Evolutionary conservation across 2,797 vertebrate genomes (phyloP).

Genomic region (Falco naumanni): DNA sequence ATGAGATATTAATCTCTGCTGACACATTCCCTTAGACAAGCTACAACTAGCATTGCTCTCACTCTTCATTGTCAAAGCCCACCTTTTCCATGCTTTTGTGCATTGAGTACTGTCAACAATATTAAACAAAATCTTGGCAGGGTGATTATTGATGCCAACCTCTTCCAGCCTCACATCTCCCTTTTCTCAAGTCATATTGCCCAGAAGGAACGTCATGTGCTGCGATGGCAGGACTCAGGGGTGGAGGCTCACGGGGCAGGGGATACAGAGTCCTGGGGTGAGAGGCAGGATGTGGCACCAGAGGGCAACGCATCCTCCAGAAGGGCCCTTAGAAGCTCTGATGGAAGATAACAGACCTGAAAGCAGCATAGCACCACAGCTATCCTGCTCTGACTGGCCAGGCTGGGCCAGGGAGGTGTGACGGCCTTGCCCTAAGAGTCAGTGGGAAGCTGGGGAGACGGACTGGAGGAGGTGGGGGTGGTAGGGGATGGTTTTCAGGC

Average conservation of each 20-base stretch:
- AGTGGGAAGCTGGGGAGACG: neutral
- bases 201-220: neutral
- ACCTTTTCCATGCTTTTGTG: neutral
- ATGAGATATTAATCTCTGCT: neutral
- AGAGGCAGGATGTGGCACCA: neutral
- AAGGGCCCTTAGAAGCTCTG: neutral
- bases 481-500: neutral
- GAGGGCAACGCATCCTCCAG: neutral
- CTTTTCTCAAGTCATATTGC: neutral
- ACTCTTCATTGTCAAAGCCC: neutral
- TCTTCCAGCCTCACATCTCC: neutral
- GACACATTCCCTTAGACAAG: neutral
- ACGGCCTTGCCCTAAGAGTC: neutral
- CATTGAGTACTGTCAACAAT: neutral
- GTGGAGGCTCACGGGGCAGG: neutral
- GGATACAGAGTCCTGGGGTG: neutral
- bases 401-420: neutral
- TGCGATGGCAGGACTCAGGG: neutral
- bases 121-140: neutral
- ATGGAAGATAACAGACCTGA: neutral
- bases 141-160: neutral
- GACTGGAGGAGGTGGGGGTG: neutral
- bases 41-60: neutral
- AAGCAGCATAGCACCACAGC: neutral
- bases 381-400: neutral